Conservation (phyloP, 2,888 invertebrate genomes). For the Hybos culiciformis region DNA sequence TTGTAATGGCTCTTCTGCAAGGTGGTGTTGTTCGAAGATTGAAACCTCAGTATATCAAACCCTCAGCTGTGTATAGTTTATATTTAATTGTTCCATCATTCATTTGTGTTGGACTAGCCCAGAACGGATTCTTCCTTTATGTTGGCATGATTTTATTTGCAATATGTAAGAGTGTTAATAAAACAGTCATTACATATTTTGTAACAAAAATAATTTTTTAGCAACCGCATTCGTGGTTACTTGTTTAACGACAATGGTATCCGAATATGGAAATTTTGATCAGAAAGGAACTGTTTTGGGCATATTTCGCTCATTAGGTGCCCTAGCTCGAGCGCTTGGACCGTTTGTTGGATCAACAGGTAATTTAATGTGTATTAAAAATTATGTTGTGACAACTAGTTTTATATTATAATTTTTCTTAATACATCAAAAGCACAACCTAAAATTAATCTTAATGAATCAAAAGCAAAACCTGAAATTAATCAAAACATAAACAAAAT, state of each 20-base stretch:
- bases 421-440: too few species aligned
- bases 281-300: conserved; percentile 91
- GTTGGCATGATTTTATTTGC: conserved; percentile 77
- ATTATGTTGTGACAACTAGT: neutral
- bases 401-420: conserved; percentile 5
- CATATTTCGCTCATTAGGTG: conserved; percentile 85
- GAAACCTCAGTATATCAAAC: conserved; percentile 54
- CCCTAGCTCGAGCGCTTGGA: conserved; percentile 82
- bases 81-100: conserved; percentile 78
- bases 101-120: conserved; percentile 65
- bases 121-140: conserved; percentile 49
- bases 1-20: conserved; percentile 83
- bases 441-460: too few species aligned
- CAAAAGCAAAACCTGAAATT: too few species aligned
- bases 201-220: conserved; percentile 29
- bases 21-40: conserved; percentile 77
- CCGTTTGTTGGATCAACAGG: conserved; percentile 77
- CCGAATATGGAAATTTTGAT: conserved; percentile 60
- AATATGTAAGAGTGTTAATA: conserved; percentile 72
- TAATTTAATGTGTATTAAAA: too few species aligned
- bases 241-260: conserved; percentile 86
- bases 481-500: too few species aligned
- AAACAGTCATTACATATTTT: too few species aligned
- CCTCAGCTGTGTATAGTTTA: conserved; percentile 60
- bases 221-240: conserved; percentile 91